Evolutionary conservation across 2,888 invertebrate genomes (phyloP).

Genomic region (Morpho achilles): DNA sequence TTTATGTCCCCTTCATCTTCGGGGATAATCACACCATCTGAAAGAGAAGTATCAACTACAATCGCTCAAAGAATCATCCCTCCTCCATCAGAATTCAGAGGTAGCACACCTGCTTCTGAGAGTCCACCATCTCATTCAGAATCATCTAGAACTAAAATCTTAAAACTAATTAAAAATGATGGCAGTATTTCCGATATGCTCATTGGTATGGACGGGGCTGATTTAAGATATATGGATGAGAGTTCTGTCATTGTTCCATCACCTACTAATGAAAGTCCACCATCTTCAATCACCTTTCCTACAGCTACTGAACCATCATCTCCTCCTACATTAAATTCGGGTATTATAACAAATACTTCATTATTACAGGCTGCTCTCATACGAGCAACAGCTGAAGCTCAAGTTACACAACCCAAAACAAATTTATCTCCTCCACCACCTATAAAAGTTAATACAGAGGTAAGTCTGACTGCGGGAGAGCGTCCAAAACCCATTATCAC

Average conservation of each 20-base stretch:
- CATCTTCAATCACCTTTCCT: conserved; percentile 81
- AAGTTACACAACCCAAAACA: conserved; percentile 65
- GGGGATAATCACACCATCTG: conserved; percentile 65
- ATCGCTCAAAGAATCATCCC: conserved; percentile 85
- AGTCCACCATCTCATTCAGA: conserved; percentile 80
- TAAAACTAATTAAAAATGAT: conserved; percentile 77
- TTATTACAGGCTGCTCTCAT: conserved; percentile 86
- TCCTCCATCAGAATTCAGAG: conserved; percentile 85
- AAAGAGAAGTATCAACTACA: conserved; percentile 67
- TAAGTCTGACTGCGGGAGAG: conserved; percentile 81
- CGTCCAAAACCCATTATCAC: conserved; percentile 81
- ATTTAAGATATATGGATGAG: conserved; percentile 94
- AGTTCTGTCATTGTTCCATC: conserved; percentile 90
- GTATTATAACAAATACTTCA: conserved; percentile 80
- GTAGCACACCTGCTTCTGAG: conserved; percentile 82
- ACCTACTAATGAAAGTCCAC: conserved; percentile 88
- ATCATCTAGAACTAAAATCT: conserved; percentile 75
- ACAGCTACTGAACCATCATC: conserved; percentile 82
- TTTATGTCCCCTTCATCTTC: conserved; percentile 62
- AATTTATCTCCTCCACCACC: conserved; percentile 59
- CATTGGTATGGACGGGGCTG: conserved; percentile 90
- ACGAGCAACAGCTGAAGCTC: conserved; percentile 81
- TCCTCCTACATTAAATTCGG: conserved; percentile 72
- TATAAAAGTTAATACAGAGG: conserved; percentile 85
- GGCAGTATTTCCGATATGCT: conserved; percentile 86